These are phyloP conservation scores for Ectemnius cavifrons DNA, from an alignment of 2,888 invertebrate genomes.

Conservation along the genomic window DNA sequence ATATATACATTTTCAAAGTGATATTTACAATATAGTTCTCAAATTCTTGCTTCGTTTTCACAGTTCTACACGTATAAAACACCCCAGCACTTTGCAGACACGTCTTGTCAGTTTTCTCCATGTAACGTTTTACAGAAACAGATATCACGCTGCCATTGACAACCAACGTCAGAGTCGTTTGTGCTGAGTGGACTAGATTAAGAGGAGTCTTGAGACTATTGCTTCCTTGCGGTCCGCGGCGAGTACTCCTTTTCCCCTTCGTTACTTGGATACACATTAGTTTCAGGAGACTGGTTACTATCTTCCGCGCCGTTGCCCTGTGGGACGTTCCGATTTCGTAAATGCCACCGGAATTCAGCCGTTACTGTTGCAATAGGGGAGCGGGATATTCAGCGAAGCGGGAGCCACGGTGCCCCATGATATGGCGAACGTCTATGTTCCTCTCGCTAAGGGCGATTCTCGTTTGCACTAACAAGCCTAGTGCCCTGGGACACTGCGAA, in stretches of 20 bases:
- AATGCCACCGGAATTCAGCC: conserved; percentile 62
- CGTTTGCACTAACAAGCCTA: conserved; percentile 61
- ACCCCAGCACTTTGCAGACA: too few species aligned
- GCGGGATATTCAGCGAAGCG: conserved; percentile 42
- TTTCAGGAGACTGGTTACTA: conserved; percentile 28
- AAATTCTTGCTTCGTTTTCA: too few species aligned
- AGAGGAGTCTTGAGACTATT: too few species aligned
- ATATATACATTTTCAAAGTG: too few species aligned
- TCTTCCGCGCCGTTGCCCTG: conserved; percentile 60
- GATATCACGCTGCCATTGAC: too few species aligned
- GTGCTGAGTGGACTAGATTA: too few species aligned
- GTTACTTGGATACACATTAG: conserved; percentile 12
- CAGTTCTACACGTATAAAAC: too few species aligned
- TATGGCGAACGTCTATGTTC: conserved; percentile 70
- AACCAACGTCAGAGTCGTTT: too few species aligned
- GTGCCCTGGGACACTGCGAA: background rate
- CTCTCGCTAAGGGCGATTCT: conserved; percentile 69
- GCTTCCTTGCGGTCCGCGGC: background rate
- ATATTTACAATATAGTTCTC: too few species aligned
- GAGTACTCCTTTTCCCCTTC: conserved; percentile 36
- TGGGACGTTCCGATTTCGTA: conserved; percentile 60
- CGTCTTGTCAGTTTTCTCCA: too few species aligned
- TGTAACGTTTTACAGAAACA: too few species aligned
- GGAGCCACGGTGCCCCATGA: conserved; percentile 58
- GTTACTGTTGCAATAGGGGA: conserved; percentile 43